Percentiles rank a stretch among this genome's conserved stretches.
These are phyloP conservation scores for Brachionus sp. DNA, from an alignment of 1,140 invertebrate genomes.

Conservation along the genomic window DNA sequence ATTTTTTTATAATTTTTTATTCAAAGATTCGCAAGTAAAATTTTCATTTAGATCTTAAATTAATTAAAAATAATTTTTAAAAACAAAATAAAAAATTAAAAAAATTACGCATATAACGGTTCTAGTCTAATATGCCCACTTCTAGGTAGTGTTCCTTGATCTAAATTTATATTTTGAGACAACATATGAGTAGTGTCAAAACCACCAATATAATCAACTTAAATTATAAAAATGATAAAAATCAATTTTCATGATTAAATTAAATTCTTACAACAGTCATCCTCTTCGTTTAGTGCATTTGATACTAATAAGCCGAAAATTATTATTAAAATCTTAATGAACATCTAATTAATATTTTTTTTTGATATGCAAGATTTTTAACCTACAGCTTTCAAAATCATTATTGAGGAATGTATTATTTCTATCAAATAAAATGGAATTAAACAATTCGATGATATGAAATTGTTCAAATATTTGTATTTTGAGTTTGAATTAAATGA, in stretches of 20 bases:
- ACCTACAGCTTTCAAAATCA: conserved; percentile 29
- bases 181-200: conserved; percentile 9
- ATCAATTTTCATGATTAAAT: not conserved
- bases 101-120: not conserved
- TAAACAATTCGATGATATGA: conserved; percentile 4
- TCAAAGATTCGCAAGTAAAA: not conserved
- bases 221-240: not conserved
- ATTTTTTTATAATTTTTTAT: not conserved
- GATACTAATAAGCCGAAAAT: not conserved
- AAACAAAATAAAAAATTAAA: not conserved
- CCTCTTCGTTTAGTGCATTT: conserved; percentile 1
- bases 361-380: too few relatives aligned
- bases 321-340: not conserved
- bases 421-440: conserved; percentile 41
- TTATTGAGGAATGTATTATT: conserved; percentile 13
- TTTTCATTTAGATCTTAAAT: not conserved
- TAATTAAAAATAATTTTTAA: not conserved
- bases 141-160: not conserved
- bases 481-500: not conserved
- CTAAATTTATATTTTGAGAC: not conserved
- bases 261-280: not conserved
- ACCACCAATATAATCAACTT: conserved; percentile 22
- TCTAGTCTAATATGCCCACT: conserved; percentile 13
- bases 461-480: conserved; percentile 21
- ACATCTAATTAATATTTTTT: too few relatives aligned